These are phyloP conservation scores for Notarius quadriscutis DNA, from an alignment of 2,113 vertebrate genomes.

Conservation along the genomic window DNA sequence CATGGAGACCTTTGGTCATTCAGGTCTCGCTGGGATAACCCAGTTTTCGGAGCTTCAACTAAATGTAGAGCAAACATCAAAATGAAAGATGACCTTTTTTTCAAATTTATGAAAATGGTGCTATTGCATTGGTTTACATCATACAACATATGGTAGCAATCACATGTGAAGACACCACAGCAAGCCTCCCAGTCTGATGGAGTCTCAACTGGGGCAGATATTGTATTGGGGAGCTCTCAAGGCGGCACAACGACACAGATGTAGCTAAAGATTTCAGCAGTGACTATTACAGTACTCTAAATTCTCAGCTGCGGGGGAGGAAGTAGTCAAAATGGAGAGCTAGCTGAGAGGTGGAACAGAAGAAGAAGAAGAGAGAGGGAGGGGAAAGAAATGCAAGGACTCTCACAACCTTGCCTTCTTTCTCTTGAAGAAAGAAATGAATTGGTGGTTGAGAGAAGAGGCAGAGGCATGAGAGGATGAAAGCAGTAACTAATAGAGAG, in stretches of 20 bases:
- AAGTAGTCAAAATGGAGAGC: constrained; percentile 19
- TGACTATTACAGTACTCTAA: constrained; percentile 28
- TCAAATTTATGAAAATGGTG: neutral
- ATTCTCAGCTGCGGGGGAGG: constrained; percentile 20
- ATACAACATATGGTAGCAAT: constrained; percentile 15
- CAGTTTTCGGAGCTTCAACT: neutral
- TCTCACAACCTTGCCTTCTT: neutral
- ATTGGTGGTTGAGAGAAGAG: constrained; percentile 23
- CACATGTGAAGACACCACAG: neutral
- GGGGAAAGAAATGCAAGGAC: neutral
- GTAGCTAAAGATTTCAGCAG: neutral
- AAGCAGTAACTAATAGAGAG: constrained; percentile 30
- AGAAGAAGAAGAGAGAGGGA: neutral
- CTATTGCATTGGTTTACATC: constrained; percentile 49
- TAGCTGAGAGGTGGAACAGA: constrained; percentile 15
- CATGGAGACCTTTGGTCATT: too few relatives aligned
- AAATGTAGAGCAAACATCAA: constrained; percentile 15
- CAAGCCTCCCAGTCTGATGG: neutral
- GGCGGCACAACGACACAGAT: constrained; percentile 23
- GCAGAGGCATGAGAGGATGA: constrained; percentile 6
- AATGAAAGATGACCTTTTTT: constrained; percentile 1
- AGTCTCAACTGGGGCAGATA: constrained; percentile 9
- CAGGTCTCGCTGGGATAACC: neutral
- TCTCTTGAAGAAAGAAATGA: constrained; percentile 24
- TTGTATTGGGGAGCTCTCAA: neutral